These are phyloP conservation scores for Oikopleura albicans DNA, from an alignment of 23 tunicate species.

Conservation along the genomic window DNA sequence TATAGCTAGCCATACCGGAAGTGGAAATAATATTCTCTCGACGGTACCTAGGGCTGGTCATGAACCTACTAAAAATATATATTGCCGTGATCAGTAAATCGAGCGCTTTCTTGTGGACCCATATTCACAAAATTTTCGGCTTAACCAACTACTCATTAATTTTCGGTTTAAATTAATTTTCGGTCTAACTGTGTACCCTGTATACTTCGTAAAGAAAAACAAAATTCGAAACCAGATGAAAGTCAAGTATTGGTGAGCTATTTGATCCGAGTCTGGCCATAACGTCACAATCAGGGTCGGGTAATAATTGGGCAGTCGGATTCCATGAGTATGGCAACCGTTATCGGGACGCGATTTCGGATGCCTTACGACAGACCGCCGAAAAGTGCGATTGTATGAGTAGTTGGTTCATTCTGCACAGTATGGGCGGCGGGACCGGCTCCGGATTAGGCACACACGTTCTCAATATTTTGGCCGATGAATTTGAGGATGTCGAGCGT, in stretches of 20 bases:
- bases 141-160: too few species aligned
- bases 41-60: too few species aligned
- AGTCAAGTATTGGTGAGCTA: conserved; percentile 24
- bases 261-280: conserved; percentile 68
- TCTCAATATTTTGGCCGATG: conserved; percentile 37
- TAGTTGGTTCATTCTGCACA: conserved; percentile 80
- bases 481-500: conserved; percentile 76
- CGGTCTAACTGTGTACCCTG: too few species aligned
- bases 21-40: too few species aligned
- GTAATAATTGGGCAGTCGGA: conserved; percentile 99
- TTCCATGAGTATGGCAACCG: conserved; percentile 58
- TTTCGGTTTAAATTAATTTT: too few species aligned
- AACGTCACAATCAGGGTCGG: conserved; percentile 88
- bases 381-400: conserved; percentile 84
- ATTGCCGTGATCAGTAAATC: too few species aligned
- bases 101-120: too few species aligned
- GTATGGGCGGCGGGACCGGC: conserved; percentile 98
- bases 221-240: too few species aligned
- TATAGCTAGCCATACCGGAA: too few species aligned
- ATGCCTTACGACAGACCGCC: conserved; percentile 48
- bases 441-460: conserved; percentile 87
- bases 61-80: too few species aligned
- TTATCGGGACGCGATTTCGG: conserved; percentile 45
- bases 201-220: too few species aligned
- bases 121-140: too few species aligned